Base-by-base conservation (phyloP, 1,140 invertebrate species). In the Pogonomyrmex californicus region DNA sequence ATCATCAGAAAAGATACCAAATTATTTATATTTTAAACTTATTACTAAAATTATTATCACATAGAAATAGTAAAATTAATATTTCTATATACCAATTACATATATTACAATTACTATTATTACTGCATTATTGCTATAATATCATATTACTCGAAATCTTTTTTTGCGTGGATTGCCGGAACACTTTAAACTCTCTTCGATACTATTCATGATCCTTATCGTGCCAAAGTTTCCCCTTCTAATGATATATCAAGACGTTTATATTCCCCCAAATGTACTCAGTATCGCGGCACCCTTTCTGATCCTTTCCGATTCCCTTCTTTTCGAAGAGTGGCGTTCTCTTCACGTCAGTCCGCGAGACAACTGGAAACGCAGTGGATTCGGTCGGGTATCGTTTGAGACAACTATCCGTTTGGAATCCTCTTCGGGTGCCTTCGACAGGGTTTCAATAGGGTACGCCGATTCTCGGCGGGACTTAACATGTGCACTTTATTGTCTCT, bases 401-500 rank as follows among this genome's bases (percentile, higher is more conserved):
- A 77, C 47, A 85, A 78, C 66, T 68, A 85, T 87, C 23, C 58
- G 87, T 23, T 86, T 76, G 49, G 54, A 56, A 49, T 66, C 49
- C 36, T 58, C 49, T 30, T 58, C 44, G 30, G 41, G 51, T 44
- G 75, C 56, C 76, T 33, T 41, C 60, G 30, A 6, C 41, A 36
- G 30, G 56, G 36, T n/a, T 65, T 17, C 63, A n/a, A 56, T 44
- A 47, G 33, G 17, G 30, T 38, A 36, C n/a, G 62, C 36, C 12
- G 76, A 60, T 36, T 58, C 54, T 23, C 44, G 44, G 36, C 75
- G 88, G 77, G 87, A 87, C 70, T 92, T 91, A 91, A 92, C 91
- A 90, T 88, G 91, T 92, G 91, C 88, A 79, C 68, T 92, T 92
- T 92, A 92, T 92, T 89, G 91, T 90, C 90, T 89, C 85, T 92